Conservation (phyloP, 2,797 vertebrate genomes). For the Xenops minutus region DNA sequence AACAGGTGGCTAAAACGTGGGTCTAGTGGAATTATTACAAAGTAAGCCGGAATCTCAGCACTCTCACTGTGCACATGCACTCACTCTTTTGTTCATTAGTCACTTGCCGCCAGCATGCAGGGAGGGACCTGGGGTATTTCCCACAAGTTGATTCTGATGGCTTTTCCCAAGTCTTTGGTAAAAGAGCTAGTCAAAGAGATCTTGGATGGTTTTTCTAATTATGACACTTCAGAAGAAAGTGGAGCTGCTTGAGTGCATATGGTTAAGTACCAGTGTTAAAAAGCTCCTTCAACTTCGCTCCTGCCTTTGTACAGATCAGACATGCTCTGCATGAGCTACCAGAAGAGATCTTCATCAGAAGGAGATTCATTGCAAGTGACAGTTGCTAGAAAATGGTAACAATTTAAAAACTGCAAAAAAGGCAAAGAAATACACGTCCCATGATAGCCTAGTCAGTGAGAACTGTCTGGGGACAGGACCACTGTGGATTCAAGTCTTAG, state of each 20-base stretch:
- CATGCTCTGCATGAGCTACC: background rate
- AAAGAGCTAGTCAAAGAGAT: background rate
- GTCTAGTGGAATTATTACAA: background rate
- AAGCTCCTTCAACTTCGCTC: background rate
- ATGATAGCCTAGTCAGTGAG: background rate
- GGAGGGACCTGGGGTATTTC: background rate
- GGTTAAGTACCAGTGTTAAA: background rate
- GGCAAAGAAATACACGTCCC: background rate
- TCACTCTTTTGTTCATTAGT: background rate
- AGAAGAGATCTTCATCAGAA: background rate
- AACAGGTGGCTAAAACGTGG: background rate
- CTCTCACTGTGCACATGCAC: background rate
- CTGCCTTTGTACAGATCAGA: background rate
- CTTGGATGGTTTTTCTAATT: background rate
- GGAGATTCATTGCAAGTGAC: background rate
- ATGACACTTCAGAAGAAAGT: background rate
- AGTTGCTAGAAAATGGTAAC: background rate
- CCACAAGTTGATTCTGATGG: background rate
- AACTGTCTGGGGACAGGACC: background rate
- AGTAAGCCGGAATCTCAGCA: background rate
- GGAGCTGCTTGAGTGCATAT: background rate
- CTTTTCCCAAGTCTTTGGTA: background rate
- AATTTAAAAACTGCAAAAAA: background rate
- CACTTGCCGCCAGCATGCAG: fast-evolving
- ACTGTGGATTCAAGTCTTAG: background rate